Conservation (phyloP, 1,140 invertebrate genomes). For the Druon quercuslanigerum region DNA sequence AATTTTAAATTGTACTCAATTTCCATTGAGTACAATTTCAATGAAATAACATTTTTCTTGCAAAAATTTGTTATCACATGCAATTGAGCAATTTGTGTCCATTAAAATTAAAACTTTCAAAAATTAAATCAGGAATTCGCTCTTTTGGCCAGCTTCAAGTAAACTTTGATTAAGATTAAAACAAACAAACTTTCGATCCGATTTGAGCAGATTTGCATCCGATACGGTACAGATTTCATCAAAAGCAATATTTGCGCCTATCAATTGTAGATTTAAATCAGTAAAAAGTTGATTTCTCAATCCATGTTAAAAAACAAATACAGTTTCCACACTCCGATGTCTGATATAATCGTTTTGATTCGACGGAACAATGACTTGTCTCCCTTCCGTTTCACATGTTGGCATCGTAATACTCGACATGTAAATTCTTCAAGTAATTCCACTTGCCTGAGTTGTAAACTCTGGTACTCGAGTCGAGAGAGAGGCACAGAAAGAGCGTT, state of each 20-base stretch:
- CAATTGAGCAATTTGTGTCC: too few species aligned
- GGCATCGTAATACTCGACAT: conserved; percentile 23
- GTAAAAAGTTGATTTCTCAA: conserved; percentile 22
- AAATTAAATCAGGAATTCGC: too few species aligned
- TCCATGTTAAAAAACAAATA: conserved; percentile 2
- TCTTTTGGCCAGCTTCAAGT: too few species aligned
- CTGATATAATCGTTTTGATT: conserved; percentile 29
- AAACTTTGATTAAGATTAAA: too few species aligned
- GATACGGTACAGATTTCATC: not conserved
- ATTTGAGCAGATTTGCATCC: not conserved
- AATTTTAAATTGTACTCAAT: too few species aligned
- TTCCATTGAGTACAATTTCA: too few species aligned
- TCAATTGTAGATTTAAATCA: not conserved
- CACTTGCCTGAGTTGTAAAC: conserved; percentile 17
- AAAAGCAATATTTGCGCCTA: not conserved
- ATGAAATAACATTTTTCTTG: too few species aligned
- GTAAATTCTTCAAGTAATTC: conserved; percentile 11
- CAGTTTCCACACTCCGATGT: conserved; percentile 25
- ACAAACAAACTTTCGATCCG: too few species aligned
- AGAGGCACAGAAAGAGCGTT: not conserved
- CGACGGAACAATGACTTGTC: conserved; percentile 17
- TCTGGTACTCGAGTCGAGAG: not conserved
- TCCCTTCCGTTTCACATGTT: conserved; percentile 26
- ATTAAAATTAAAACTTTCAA: too few species aligned
- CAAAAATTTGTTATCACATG: too few species aligned